phyloP scores from a whole-genome alignment of 2,888 invertebrate genomes.

The Heliothis peltigera region DNA sequence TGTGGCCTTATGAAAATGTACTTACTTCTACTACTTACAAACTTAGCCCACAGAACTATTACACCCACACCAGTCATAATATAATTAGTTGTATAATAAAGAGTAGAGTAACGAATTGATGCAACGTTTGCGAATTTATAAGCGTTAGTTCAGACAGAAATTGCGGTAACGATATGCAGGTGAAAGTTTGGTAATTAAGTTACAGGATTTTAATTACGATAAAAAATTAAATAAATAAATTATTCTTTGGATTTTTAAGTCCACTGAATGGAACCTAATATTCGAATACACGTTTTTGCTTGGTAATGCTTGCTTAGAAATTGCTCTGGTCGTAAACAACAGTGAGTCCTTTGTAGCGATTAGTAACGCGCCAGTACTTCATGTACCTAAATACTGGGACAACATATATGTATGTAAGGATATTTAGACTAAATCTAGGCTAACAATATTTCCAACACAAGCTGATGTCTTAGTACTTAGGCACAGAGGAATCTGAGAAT shows the following conservation, averaged over 20 bases:
- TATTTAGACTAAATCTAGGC: constrained; percentile 55
- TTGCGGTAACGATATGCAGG: not conserved
- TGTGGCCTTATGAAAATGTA: not conserved
- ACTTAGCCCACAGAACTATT: not conserved
- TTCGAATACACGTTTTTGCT: too few relatives aligned
- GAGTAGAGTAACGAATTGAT: not conserved
- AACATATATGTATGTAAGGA: constrained; percentile 60
- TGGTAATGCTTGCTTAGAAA: constrained; percentile 1
- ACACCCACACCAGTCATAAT: not conserved
- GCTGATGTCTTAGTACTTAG: constrained; percentile 68
- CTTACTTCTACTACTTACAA: not conserved
- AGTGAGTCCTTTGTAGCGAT: constrained; percentile 14
- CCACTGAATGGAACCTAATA: too few relatives aligned
- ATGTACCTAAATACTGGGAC: constrained; percentile 64
- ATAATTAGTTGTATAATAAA: constrained; percentile 7
- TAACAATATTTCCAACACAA: constrained; percentile 38
- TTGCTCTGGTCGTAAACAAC: constrained; percentile 8
- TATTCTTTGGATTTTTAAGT: too few relatives aligned
- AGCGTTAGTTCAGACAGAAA: not conserved
- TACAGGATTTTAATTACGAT: not conserved
- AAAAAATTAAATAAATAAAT: too few relatives aligned
- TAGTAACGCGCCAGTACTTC: constrained; percentile 29
- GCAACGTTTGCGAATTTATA: too few relatives aligned
- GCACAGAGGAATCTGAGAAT: constrained; percentile 31
- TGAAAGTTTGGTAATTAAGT: constrained; percentile 1